A percentile compares a stretch with the other conserved stretches of the same genome.
phyloP scores from a whole-genome alignment of 2,113 vertebrate genomes.

The Jacana jacana region DNA sequence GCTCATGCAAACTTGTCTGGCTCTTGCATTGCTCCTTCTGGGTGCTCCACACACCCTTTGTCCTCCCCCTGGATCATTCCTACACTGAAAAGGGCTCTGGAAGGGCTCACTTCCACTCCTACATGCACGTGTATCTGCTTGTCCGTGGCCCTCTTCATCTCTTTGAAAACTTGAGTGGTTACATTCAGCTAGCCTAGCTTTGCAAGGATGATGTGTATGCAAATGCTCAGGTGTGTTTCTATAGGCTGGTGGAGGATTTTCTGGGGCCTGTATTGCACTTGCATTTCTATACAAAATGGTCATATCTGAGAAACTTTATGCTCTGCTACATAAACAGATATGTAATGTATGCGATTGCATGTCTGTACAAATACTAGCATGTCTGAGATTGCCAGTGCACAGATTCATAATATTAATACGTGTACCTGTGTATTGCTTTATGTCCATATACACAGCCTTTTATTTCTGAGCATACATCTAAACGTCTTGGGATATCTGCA shows the following conservation, averaged over 20 bases:
- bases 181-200: not conserved
- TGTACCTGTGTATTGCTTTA: not conserved
- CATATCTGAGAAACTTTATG: not conserved
- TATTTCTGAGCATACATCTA: not conserved
- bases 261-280: not conserved
- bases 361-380: not conserved
- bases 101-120: not conserved
- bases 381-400: not conserved
- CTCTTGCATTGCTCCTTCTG: not conserved
- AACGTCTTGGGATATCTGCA: not conserved
- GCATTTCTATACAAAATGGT: not conserved
- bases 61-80: not conserved
- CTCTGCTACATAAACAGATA: not conserved
- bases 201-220: not conserved
- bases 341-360: not conserved
- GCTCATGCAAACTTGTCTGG: not conserved
- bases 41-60: not conserved
- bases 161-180: not conserved
- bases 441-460: not conserved
- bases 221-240: not conserved
- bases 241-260: not conserved
- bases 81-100: not conserved
- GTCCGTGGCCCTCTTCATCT: not conserved
- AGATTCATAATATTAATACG: not conserved
- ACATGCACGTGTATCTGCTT: not conserved